Evolutionary conservation across 2,113 vertebrate species (phyloP).

Genomic region (Mugil cephalus): DNA sequence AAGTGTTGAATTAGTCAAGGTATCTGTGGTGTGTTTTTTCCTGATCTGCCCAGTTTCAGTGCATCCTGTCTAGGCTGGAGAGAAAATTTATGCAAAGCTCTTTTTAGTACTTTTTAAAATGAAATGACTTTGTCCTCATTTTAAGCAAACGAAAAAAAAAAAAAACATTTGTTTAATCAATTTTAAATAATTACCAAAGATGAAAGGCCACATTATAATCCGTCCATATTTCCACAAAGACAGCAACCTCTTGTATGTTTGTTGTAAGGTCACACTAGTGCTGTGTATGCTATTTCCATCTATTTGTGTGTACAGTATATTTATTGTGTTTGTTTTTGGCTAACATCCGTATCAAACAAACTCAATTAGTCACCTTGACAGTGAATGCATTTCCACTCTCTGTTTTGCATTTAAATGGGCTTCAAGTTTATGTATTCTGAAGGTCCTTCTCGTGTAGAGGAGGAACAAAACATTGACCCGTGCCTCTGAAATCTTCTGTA

Average conservation of each 20-base stretch:
- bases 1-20: neutral
- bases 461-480: slow-evolving; percentile 33
- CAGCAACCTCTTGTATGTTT: slow-evolving; percentile 34
- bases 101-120: slow-evolving; percentile 1
- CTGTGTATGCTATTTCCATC: slow-evolving; percentile 27
- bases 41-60: neutral
- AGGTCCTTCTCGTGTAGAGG: slow-evolving; percentile 28
- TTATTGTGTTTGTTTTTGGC: slow-evolving; percentile 46
- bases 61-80: neutral
- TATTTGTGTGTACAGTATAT: slow-evolving; percentile 16
- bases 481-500: slow-evolving; percentile 36
- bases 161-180: slow-evolving; percentile 9
- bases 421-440: slow-evolving; percentile 41
- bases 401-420: slow-evolving; percentile 47
- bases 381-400: slow-evolving; percentile 38
- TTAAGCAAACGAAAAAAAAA: neutral
- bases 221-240: slow-evolving; percentile 43
- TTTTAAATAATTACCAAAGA: slow-evolving; percentile 39
- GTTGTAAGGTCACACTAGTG: slow-evolving; percentile 48
- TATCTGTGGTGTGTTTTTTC: neutral
- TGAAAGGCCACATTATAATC: slow-evolving; percentile 49
- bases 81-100: neutral
- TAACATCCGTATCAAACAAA: slow-evolving; percentile 34
- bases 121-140: neutral
- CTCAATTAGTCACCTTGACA: slow-evolving; percentile 41